Percentiles rank a stretch among this genome's conserved stretches.
phyloP scores from a whole-genome alignment of 2,888 invertebrate species.

The Pheosia tremula region DNA sequence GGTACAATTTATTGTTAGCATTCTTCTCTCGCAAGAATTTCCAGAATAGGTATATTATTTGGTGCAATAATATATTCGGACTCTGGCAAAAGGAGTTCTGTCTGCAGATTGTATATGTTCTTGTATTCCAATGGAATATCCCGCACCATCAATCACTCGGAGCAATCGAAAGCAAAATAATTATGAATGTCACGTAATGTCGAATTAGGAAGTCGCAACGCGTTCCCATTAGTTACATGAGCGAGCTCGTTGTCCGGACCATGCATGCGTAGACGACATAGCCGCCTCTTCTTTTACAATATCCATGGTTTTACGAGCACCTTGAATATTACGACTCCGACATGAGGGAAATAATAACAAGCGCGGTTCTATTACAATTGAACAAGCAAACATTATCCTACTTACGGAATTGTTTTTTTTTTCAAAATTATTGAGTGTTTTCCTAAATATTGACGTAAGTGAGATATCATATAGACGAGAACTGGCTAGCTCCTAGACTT shows the following conservation, averaged over 20 bases:
- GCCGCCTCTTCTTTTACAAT: slow-evolving; percentile 15
- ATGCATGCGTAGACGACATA: slow-evolving; percentile 22
- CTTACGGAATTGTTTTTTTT: not conserved
- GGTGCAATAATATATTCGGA: not conserved
- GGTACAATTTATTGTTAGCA: not conserved
- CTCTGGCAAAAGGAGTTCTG: not conserved
- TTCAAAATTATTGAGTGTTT: not conserved
- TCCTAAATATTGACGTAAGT: not conserved
- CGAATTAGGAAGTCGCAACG: slow-evolving; percentile 59
- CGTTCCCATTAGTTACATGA: slow-evolving; percentile 56
- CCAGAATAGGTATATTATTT: not conserved
- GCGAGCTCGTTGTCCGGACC: slow-evolving; percentile 40
- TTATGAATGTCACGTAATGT: slow-evolving; percentile 67
- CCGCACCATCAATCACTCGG: slow-evolving; percentile 9
- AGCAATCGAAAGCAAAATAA: slow-evolving; percentile 56
- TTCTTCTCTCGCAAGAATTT: not conserved
- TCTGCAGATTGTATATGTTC: not conserved
- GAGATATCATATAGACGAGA: not conserved
- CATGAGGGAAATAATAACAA: not conserved
- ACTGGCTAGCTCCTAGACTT: not conserved
- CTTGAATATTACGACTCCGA: slow-evolving; percentile 4
- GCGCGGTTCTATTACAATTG: not conserved
- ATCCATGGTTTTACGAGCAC: slow-evolving; percentile 12
- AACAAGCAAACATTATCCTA: not conserved
- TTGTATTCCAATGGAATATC: not conserved